Evolutionary conservation across 2,888 invertebrate species (phyloP), one percentile per base, ranked within the genome.

Genomic region (Imbricaverruca yamaguchii): DNA sequence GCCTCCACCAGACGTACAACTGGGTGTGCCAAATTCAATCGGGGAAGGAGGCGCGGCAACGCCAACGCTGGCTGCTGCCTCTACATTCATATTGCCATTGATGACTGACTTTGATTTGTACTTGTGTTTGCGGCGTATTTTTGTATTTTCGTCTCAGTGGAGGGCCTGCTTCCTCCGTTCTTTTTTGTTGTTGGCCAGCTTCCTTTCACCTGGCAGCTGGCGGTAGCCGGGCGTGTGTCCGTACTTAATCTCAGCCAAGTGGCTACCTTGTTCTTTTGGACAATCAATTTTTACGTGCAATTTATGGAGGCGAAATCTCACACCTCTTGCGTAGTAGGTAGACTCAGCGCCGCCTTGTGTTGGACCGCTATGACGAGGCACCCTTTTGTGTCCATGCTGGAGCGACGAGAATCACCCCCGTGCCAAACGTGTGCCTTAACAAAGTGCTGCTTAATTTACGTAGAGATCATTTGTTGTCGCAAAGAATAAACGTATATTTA

Each of bases 371-470:
- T 10, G 23, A n/a, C 65, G 65, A 12, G n/a, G 67, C 25, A 25
- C 67, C 13, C 12, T 65, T 65, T 67, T 23, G 25, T 67, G 25
- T 13, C 13, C 25, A 13, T 25, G n/a, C 13, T 11, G 25, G 25
- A 67, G 8, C 65, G 25, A 25, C 67, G 25, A 67, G 39, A 39
- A 39, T 18, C 8, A 74, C 69, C 53, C 69, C 74, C 8, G 74
- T 74, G 74, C 74, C 74, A 74, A 78, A 78, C 57, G 78, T 78
- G 78, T 78, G 78, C 78, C 57, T 78, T 78, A 56, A 78, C 78
- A 56, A 78, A 53, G 55, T 78, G 56, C 15, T 78, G 78, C 23
- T 78, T 78, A 78, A 78, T 78, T 15, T 78, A 9, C 74, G 11
- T 39, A 25, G 25, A 74, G 53, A 74, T 18, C 74, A 74, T 2